Evolutionary conservation across 2,888 invertebrate genomes (phyloP).

Genomic region (Eupithecia dodoneata): DNA sequence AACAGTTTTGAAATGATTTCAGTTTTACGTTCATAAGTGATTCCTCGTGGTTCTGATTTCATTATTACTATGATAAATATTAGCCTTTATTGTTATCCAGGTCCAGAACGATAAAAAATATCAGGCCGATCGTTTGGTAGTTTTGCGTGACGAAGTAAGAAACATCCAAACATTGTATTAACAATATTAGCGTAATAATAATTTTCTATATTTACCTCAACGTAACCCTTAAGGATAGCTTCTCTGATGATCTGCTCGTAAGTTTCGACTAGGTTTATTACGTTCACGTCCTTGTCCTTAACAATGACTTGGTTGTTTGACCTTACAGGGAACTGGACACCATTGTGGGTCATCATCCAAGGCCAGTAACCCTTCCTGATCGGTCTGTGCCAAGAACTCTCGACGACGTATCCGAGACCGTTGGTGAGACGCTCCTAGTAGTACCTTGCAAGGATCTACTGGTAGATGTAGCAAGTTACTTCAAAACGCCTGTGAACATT

Average conservation of each 20-base stretch:
- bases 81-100: background rate
- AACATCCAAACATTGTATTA: background rate
- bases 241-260: slow-evolving; percentile 84
- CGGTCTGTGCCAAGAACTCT: slow-evolving; percentile 75
- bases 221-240: slow-evolving; percentile 82
- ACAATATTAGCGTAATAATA: background rate
- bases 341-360: slow-evolving; percentile 81
- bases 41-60: no score
- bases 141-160: no score
- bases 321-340: slow-evolving; percentile 81
- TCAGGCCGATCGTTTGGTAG: background rate
- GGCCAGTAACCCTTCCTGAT: slow-evolving; percentile 84
- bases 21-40: no score
- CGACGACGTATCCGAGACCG: slow-evolving; percentile 71
- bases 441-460: slow-evolving; percentile 87
- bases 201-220: slow-evolving; percentile 58
- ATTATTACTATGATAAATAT: no score
- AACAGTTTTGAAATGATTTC: no score
- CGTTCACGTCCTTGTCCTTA: slow-evolving; percentile 60
- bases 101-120: background rate
- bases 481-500: slow-evolving; percentile 78
- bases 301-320: slow-evolving; percentile 71
- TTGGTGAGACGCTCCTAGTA: slow-evolving; percentile 82
- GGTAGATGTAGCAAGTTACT: slow-evolving; percentile 85
- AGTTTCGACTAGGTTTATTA: slow-evolving; percentile 62